phyloP scores from a whole-genome alignment of 1,140 invertebrate species.

The Manduca sexta region DNA sequence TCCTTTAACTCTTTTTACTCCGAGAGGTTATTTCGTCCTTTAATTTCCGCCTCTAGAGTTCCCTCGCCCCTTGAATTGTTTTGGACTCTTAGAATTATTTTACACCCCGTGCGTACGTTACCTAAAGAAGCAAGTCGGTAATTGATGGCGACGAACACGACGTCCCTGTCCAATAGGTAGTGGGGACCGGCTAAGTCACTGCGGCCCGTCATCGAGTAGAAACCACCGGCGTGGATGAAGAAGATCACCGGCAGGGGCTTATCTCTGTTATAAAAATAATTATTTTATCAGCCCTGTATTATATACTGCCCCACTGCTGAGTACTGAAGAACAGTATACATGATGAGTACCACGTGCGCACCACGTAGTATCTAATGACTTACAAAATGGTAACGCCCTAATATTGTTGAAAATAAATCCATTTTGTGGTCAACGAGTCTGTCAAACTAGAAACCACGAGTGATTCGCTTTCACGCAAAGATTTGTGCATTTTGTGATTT shows the following conservation, averaged over 20 bases:
- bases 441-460: not conserved
- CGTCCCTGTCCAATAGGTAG: slow-evolving; percentile 77
- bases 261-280: slow-evolving; percentile 12
- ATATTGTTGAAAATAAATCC: too few relatives aligned
- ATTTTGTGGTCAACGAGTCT: not conserved
- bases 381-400: too few relatives aligned
- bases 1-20: too few relatives aligned
- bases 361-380: too few relatives aligned
- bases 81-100: too few relatives aligned
- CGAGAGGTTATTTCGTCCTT: too few relatives aligned
- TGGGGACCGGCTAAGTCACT: slow-evolving; percentile 74
- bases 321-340: not conserved
- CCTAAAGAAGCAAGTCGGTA: slow-evolving; percentile 78
- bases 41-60: too few relatives aligned
- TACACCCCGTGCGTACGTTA: too few relatives aligned
- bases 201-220: slow-evolving; percentile 53
- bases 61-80: too few relatives aligned
- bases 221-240: slow-evolving; percentile 71
- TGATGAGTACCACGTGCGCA: not conserved
- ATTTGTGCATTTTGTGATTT: too few relatives aligned
- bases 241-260: slow-evolving; percentile 71
- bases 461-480: not conserved
- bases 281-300: too few relatives aligned
- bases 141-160: slow-evolving; percentile 82
- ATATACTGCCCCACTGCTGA: too few relatives aligned